Evolutionary conservation across 2,888 invertebrate genomes (phyloP), one percentile per base, ranked within the genome.

Genomic region (Amphipoea oculea): DNA sequence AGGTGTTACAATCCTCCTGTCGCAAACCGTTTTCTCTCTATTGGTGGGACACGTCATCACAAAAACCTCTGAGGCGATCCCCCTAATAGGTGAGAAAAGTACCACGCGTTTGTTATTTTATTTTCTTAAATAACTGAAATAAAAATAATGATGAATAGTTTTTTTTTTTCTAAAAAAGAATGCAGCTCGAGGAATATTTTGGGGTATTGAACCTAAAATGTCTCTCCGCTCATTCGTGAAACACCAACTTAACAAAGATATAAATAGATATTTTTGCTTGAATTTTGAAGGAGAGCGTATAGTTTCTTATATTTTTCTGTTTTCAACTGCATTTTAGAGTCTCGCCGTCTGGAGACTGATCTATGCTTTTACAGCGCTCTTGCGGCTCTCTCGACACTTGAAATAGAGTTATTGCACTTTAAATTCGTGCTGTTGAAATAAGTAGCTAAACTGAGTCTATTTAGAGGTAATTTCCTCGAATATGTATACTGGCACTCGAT

Each of bases 1-100:
- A 99, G 99, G 99, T 98, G 99, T 99, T 97, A 99, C 99, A 97
- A 99, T 99, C 97, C 98, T 99, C 97, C 99, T 99, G 97, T 99
- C 99, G 95, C 99, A 99, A 98, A 99, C 99, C 97, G 99, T 99
- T 97, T 99, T 99, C 98, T 99, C 99, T 97, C 98, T 99, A 97
- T 98, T 99, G 98, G 99, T 99, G 97, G 99, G 99, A 96, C 99
- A 99, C 98, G 99, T 99, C 97, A 99, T 99, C 98, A 99, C 99
- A 97, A 99, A 99, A 98, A 99, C 99, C 97, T 99, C 99, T 97
- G 99, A 99, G 97, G 99, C 99, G 96, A 99, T 99, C 97, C 99
- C 99, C 96, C 98, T 99, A 96, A 99, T 99, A 98, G 99, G 99
- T 99, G 97, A 97, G 97, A 95, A 94, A 92, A 90, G 82, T 89